Percentiles rank a stretch among this genome's conserved stretches.
These are phyloP conservation scores for Melozone crissalis DNA, from an alignment of 2,113 vertebrate species.

Conservation along the genomic window DNA sequence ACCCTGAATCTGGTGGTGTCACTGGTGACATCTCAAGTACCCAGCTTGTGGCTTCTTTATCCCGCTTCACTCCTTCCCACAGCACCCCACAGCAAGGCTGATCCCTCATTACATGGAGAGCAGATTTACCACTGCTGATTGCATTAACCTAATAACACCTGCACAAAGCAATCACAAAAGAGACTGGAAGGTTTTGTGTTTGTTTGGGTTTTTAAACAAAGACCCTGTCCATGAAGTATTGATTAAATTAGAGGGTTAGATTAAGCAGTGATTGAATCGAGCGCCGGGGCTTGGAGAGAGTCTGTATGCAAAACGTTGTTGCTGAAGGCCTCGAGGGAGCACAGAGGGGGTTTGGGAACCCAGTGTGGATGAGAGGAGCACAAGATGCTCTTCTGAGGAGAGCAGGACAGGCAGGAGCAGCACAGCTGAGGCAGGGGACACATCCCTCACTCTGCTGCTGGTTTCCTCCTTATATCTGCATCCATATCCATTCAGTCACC, in stretches of 20 bases:
- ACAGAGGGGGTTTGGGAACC: background rate
- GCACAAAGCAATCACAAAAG: constrained; percentile 2
- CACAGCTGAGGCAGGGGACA: background rate
- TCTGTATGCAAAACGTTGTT: background rate
- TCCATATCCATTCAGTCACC: fast-evolving
- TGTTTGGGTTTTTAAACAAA: constrained; percentile 37
- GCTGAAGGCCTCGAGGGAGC: background rate
- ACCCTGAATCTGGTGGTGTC: background rate
- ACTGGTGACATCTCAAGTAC: fast-evolving
- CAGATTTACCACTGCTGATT: constrained; percentile 3
- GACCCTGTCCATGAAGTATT: background rate
- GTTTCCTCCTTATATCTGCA: fast-evolving
- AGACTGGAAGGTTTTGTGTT: constrained; percentile 12
- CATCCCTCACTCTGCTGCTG: background rate
- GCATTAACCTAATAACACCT: constrained; percentile 36
- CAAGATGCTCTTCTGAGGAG: background rate
- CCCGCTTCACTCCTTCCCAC: background rate
- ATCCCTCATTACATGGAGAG: constrained; percentile 6
- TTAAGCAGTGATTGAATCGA: constrained; percentile 25
- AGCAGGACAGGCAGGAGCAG: background rate
- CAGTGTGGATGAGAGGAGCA: background rate
- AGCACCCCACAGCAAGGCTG: background rate
- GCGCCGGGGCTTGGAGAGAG: background rate
- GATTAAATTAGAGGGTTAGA: constrained; percentile 52
- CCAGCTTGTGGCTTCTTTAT: background rate